Evolutionary conservation across 2,113 vertebrate species (phyloP), one percentile per base, ranked within the genome.

Genomic region (Zonotrichia leucophrys): DNA sequence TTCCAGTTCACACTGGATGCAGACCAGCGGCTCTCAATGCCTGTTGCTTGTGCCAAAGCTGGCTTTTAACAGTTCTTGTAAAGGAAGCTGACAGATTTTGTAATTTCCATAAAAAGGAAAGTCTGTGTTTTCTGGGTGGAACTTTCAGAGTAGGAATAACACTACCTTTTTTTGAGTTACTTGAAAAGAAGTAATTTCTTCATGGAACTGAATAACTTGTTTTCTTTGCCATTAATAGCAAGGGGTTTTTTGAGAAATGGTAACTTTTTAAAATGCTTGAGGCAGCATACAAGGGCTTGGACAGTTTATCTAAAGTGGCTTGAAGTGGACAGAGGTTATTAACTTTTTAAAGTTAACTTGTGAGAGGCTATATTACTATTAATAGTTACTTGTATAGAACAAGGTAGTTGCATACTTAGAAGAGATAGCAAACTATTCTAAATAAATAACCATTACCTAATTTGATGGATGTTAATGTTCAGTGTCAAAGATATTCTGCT

Each of bases 61-160:
- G 56, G 4, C 64, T 62, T 96, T 77, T 63, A 93, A 74, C 47
- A 78, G 70, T 77, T 94, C 60, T 90, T 92, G 39, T 88, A 86
- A 86, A 89, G 92, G 88, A 92, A 96, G 28, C 83, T 64, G 63
- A 82, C 63, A 39, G 59, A 80, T 83, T 94, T 92, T 94, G 59
- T 90, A 80, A 91, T 95, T 91, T 94, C 90, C 90, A 67, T 91
- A 92, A 95, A 95, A 95, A 96, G 92, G 23, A 83, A 96, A 81
- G 88, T 92, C 84, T 94, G 37, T 94, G 5, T 95, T 97, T 96
- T 95, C 82, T 92, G 85, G 87, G 93, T 92, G 84, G 70, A 94
- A 87, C 83, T 91, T 58, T 87, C 23, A 35, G 68, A 30, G 31
- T 42, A 70, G 73, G 60, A 95, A 88, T 73, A 89, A 35, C 56